Evolutionary conservation across 2,113 vertebrate species (phyloP).

Genomic region (Phalacrocorax brasilianus): DNA sequence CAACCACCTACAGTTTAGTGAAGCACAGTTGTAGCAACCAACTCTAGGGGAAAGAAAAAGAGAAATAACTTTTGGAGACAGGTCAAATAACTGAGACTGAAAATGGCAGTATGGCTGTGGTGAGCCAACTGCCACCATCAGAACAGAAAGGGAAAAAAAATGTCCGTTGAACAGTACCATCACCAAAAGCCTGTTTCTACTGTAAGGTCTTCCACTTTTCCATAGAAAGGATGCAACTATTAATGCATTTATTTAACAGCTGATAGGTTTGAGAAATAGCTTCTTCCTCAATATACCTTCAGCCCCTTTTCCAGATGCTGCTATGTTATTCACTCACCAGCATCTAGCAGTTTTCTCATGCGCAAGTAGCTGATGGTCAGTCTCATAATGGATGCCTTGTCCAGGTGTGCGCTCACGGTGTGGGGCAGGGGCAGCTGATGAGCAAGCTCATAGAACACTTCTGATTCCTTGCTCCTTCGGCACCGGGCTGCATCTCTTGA

Average conservation of each 20-base stretch:
- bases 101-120: neutral
- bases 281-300: neutral
- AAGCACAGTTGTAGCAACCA: neutral
- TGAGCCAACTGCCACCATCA: neutral
- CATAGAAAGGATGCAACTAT: neutral
- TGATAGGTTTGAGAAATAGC: neutral
- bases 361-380: slow-evolving; percentile 96
- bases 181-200: neutral
- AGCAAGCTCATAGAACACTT: slow-evolving; percentile 95
- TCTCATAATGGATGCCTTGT: slow-evolving; percentile 98
- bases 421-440: slow-evolving; percentile 93
- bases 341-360: slow-evolving; percentile 87
- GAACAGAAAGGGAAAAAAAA: neutral
- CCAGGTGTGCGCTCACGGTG: slow-evolving; percentile 89
- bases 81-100: neutral
- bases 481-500: slow-evolving; percentile 93
- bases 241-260: neutral
- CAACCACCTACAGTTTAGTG: neutral
- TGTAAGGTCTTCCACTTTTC: neutral
- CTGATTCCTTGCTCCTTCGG: slow-evolving; percentile 92
- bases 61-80: neutral
- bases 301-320: neutral
- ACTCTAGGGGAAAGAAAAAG: neutral
- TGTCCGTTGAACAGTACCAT: neutral
- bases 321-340: slow-evolving; percentile 71